Evolutionary conservation across 2,797 vertebrate species (phyloP).

Genomic region (Geotrypetes seraphini): DNA sequence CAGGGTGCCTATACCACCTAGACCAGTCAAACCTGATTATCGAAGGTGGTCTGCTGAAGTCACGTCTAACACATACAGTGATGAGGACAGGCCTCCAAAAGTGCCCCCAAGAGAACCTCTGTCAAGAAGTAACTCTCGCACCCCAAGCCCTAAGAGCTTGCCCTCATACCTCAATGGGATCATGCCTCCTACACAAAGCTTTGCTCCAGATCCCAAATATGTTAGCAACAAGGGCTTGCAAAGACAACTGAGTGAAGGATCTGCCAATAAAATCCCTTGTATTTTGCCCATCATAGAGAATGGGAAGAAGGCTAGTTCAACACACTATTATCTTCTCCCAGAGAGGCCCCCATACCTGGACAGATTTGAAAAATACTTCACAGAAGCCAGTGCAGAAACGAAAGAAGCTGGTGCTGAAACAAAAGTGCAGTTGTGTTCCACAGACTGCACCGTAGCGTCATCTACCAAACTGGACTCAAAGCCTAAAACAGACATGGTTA

Average conservation of each 20-base stretch:
- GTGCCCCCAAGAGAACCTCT: constrained; percentile 84
- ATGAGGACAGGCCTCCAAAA: constrained; percentile 86
- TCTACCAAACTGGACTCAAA: constrained; percentile 35
- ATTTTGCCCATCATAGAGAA: constrained; percentile 91
- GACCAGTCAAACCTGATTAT: constrained; percentile 69
- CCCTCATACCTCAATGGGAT: constrained; percentile 84
- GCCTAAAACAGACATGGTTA: constrained; percentile 29
- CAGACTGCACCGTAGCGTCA: constrained; percentile 18
- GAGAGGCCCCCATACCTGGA: constrained; percentile 71
- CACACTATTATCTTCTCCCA: constrained; percentile 90
- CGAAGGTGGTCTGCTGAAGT: constrained; percentile 94
- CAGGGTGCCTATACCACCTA: constrained; percentile 80
- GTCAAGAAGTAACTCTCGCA: constrained; percentile 68
- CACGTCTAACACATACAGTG: constrained; percentile 74
- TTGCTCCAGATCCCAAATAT: constrained; percentile 91
- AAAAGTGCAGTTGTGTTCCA: constrained; percentile 30
- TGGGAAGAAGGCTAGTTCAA: constrained; percentile 78
- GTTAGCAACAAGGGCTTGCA: constrained; percentile 80
- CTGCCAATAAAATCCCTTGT: constrained; percentile 59
- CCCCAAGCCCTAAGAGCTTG: constrained; percentile 86
- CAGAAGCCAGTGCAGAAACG: constrained; percentile 57
- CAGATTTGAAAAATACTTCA: constrained; percentile 71
- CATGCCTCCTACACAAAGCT: constrained; percentile 95
- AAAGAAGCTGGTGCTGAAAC: constrained; percentile 23
- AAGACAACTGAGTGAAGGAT: constrained; percentile 86